Evolutionary conservation across 2,888 invertebrate genomes (phyloP).

Genomic region (Graphium colonna): DNA sequence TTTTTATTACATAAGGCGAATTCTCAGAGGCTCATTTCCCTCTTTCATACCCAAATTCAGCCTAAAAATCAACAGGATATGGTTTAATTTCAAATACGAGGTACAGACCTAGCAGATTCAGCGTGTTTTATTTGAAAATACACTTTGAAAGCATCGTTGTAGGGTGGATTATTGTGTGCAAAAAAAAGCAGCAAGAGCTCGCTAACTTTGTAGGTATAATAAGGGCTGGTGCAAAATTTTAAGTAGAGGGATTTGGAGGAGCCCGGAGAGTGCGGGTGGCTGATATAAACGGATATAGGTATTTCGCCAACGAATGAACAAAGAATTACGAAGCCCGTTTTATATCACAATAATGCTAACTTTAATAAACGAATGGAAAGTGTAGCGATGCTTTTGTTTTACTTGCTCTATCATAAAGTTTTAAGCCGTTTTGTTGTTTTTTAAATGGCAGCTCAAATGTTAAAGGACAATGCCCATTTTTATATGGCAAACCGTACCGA

Average conservation of each 20-base stretch:
- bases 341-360: conserved; percentile 6
- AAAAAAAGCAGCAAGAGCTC: conserved; percentile 39
- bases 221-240: conserved; percentile 74
- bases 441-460: too few species aligned
- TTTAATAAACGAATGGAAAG: conserved; percentile 8
- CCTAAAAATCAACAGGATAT: conserved; percentile 36
- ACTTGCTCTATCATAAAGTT: neutral
- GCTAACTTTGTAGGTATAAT: conserved; percentile 61
- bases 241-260: conserved; percentile 74
- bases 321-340: conserved; percentile 18
- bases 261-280: conserved; percentile 43
- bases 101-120: conserved; percentile 30
- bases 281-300: conserved; percentile 29
- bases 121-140: conserved; percentile 33
- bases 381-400: conserved; percentile 7
- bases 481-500: too few species aligned
- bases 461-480: too few species aligned
- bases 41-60: conserved; percentile 31
- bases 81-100: conserved; percentile 38
- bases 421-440: neutral
- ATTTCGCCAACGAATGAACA: conserved; percentile 12
- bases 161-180: conserved; percentile 41
- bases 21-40: conserved; percentile 67
- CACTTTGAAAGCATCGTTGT: conserved; percentile 31
- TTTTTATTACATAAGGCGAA: conserved; percentile 79